Percentiles rank a stretch among this genome's conserved stretches.
phyloP scores from a whole-genome alignment of 1,140 invertebrate species.

The Meloidogyne exigua region DNA sequence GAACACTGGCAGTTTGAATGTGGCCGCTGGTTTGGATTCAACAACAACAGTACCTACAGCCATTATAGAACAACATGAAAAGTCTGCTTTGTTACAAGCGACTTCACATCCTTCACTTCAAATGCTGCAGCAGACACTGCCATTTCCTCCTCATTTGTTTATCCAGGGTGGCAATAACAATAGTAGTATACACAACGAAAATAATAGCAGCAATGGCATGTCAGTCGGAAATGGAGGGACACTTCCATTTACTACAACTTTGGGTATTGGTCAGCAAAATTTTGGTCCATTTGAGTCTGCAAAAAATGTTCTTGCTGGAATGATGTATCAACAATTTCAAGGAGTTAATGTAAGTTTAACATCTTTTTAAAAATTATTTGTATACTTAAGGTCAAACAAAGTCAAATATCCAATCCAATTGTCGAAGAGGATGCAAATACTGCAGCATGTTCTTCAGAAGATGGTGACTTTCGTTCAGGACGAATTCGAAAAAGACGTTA shows the following conservation, averaged over 20 bases:
- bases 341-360: background rate
- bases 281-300: background rate
- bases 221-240: background rate
- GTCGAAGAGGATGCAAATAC: background rate
- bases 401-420: background rate
- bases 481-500: conserved; percentile 59
- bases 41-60: background rate
- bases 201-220: background rate
- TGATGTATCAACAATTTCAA: background rate
- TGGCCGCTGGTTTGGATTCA: background rate
- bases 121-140: background rate
- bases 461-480: conserved; percentile 33
- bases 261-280: background rate
- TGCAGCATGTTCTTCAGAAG: conserved; percentile 26
- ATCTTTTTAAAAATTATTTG: background rate
- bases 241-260: background rate
- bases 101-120: background rate
- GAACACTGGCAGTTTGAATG: background rate
- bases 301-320: background rate
- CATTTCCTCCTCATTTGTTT: background rate
- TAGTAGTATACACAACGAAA: background rate
- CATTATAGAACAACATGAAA: background rate
- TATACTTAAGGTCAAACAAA: background rate
- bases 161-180: background rate
- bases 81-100: background rate